These are phyloP conservation scores for Eulimnadia texana DNA, from an alignment of 1,140 invertebrate species.

Conservation along the genomic window DNA sequence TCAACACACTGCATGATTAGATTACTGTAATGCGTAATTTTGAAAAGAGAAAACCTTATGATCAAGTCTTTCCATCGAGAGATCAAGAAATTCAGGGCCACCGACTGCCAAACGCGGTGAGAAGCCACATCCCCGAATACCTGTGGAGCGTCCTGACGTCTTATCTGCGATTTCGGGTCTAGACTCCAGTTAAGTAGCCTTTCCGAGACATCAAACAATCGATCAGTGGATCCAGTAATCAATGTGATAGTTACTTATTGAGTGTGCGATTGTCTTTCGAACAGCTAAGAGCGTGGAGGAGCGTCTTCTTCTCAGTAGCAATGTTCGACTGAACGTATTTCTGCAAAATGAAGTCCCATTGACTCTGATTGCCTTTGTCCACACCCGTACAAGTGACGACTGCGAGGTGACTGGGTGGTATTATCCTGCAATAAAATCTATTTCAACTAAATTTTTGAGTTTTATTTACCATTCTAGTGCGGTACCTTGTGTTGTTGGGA, in stretches of 20 bases:
- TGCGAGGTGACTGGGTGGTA: conserved; percentile 22
- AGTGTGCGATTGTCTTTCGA: not conserved
- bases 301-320: conserved; percentile 26
- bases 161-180: conserved; percentile 19
- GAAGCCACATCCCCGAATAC: conserved; percentile 23
- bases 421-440: conserved; percentile 21
- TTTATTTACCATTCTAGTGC: not conserved
- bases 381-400: conserved; percentile 62
- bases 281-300: conserved; percentile 2
- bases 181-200: conserved; percentile 23
- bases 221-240: not conserved
- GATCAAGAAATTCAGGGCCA: conserved; percentile 56
- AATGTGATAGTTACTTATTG: not conserved
- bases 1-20: too few species aligned
- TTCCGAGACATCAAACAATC: not conserved
- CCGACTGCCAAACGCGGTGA: conserved; percentile 29
- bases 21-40: not conserved
- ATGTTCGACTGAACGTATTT: conserved; percentile 53
- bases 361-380: conserved; percentile 46
- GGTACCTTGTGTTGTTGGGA: conserved; percentile 20
- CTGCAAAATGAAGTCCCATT: conserved; percentile 68
- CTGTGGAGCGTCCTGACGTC: conserved; percentile 24
- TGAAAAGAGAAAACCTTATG: conserved; percentile 38
- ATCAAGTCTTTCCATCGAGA: conserved; percentile 52
- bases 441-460: not conserved